These are phyloP conservation scores for Xenus cinereus DNA, from an alignment of 2,113 vertebrate species.

Conservation along the genomic window DNA sequence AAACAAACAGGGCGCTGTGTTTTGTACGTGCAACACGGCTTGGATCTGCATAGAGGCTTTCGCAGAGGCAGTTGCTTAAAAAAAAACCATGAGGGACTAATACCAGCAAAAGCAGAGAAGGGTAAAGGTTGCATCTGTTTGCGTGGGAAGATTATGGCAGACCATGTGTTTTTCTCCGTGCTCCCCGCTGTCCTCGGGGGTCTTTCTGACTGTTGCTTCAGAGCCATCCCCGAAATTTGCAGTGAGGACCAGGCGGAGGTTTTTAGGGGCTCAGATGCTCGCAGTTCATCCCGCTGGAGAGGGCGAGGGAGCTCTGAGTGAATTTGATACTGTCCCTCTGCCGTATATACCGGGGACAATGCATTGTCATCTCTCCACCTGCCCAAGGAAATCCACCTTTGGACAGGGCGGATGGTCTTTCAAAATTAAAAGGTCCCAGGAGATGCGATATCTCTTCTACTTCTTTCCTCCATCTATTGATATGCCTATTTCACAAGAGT, in stretches of 20 bases:
- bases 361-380: accelerated
- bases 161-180: not conserved
- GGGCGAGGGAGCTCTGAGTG: not conserved
- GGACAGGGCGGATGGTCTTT: not conserved
- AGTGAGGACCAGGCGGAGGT: not conserved
- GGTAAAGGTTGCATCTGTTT: not conserved
- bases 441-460: not conserved
- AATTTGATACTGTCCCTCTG: not conserved
- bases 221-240: not conserved
- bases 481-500: not conserved
- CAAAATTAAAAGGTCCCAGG: not conserved
- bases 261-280: accelerated
- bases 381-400: not conserved
- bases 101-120: not conserved
- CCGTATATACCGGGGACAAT: not conserved
- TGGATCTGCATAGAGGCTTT: not conserved
- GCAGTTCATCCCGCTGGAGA: not conserved
- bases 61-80: accelerated
- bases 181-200: not conserved
- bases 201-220: not conserved
- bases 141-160: not conserved
- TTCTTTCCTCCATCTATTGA: not conserved
- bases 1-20: not conserved
- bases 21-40: not conserved
- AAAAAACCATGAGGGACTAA: not conserved